These are phyloP conservation scores for Andrena chrysosceles DNA, from an alignment of 2,888 invertebrate genomes.

Conservation along the genomic window DNA sequence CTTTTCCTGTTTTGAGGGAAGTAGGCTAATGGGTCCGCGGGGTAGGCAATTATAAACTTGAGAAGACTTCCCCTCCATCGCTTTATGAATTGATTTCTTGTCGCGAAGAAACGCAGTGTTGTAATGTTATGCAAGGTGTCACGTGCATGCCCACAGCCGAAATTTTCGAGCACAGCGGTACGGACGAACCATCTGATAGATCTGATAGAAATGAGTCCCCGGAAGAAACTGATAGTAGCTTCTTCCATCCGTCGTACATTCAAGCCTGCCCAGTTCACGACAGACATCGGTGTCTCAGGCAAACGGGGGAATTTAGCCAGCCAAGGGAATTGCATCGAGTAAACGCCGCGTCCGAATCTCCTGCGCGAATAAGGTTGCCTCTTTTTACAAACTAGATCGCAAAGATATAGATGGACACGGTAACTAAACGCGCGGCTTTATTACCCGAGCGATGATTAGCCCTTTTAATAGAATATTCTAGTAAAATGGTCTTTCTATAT, in stretches of 20 bases:
- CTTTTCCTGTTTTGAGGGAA: conserved; percentile 17
- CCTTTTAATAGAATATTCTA: conserved; percentile 7
- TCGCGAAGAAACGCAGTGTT: conserved; percentile 16
- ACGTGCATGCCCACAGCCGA: conserved; percentile 74
- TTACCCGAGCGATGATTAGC: neutral
- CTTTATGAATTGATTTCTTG: conserved; percentile 18
- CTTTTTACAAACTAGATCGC: conserved; percentile 57
- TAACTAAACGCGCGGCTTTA: neutral
- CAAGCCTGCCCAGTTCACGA: conserved; percentile 80
- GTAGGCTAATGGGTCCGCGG: neutral
- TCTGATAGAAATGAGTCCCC: conserved; percentile 70
- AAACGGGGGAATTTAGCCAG: conserved; percentile 80
- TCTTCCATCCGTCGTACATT: conserved; percentile 71
- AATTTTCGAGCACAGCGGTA: conserved; percentile 77
- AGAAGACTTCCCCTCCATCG: no score
- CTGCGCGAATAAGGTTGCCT: conserved; percentile 62
- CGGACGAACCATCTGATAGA: conserved; percentile 70
- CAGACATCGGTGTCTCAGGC: conserved; percentile 79
- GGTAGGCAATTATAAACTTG: conserved; percentile 1
- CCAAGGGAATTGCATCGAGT: conserved; percentile 70
- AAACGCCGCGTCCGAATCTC: conserved; percentile 35
- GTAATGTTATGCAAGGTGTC: conserved; percentile 46
- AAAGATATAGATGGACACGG: conserved; percentile 66
- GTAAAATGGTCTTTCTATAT: conserved; percentile 62
- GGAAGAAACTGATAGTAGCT: conserved; percentile 72